Evolutionary conservation across 2,797 vertebrate genomes (phyloP), one percentile per base, ranked within the genome.

Genomic region (Thamnophis elegans): DNA sequence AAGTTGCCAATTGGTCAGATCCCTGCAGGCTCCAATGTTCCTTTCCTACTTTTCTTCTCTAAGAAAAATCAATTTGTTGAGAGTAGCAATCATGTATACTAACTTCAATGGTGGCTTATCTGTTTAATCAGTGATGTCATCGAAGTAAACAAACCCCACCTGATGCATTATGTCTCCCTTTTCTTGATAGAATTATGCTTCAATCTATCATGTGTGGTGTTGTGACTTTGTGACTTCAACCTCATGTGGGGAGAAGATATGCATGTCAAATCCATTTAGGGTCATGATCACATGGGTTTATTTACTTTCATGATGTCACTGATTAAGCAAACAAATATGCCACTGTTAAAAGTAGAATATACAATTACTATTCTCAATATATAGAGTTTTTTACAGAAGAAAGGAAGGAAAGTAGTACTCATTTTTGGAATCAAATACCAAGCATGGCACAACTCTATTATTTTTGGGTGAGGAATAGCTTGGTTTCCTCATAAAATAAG

Each of bases 381-480:
- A 42, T 22, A 42, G 32, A 78, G 0, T 78, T 78, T 42, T 20
- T 42, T 78, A 78, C 18, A 42, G 73, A 42, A 11, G 16, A 36
- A 20, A 73, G 68, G 68, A 20, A 73, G 18, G 36, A 42, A 78
- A 78, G 3, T 22, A 42, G 73, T 11, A 42, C 32, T 78, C 32
- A 36, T 20, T 42, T 65, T 78, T 78, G 68, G 32, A 36, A 73
- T 73, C 68, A 73, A 73, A 73, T 73, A 1, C 32, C 7, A 20
- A 20, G 32, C 32, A 36, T 73, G 32, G 68, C 68, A 73, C 68
- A 73, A 14, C n/a, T 18, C 0, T 68, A 11, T 60, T 91, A 51
- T 88, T 92, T 62, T 88, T 92, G 59, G 89, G 65, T 6, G 85
- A 93, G 91, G 59, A 95, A 93, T 22, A 51, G 20, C 88, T 93